Base-by-base conservation (phyloP, 92 coral and sea anemone genomes). In the Phymanthus crucifer region DNA sequence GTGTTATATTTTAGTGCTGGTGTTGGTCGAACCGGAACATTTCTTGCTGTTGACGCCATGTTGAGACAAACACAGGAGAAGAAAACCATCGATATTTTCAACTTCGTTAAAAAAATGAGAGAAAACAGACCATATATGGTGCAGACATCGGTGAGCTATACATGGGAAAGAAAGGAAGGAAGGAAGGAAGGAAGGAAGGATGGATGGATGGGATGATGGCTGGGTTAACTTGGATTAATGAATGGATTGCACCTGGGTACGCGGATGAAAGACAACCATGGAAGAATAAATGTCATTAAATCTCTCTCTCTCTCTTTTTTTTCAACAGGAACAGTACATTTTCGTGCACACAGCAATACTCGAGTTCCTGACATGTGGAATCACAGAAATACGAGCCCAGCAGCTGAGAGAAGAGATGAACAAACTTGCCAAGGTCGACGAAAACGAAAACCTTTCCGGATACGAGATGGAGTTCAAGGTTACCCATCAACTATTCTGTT, bases 11-110 rank as follows among this genome's bases (percentile, higher is more conserved):
- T 0, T 27, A 90, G 93, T 74, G 93, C 90, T 31, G 93, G 93
- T 10, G 88, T 90, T 13, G 90, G 93, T 40, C 78, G 93, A 12
- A 90, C 93, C 17, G 93, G 93, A 33, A 80, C 93, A 2, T 90
- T 83, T 33, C 78, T 90, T 70, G 93, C 72, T 0, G 71, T 90
- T 64, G 93, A 90, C 31, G 93, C 93, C 76, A 90, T 90, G 91
- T 32, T 90, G 68, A 83, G 86, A 66, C 83, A 86, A 32, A 84
- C 78, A 23, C 21, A 79, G 69, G 54, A 48, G 26, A 82, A 69
- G 43, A 82, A 82, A 26, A 78, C 71, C 13, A 77, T 90, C 31
- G 88, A 83, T 47, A 81, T 90, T 36, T 83, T 73, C 74, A 90
- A 90, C 83, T 90, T 83, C 77, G 84, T 85, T 31, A 67, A 84